These are phyloP conservation scores for Luscinia luscinia DNA, from an alignment of 2,797 vertebrate genomes.

Conservation along the genomic window DNA sequence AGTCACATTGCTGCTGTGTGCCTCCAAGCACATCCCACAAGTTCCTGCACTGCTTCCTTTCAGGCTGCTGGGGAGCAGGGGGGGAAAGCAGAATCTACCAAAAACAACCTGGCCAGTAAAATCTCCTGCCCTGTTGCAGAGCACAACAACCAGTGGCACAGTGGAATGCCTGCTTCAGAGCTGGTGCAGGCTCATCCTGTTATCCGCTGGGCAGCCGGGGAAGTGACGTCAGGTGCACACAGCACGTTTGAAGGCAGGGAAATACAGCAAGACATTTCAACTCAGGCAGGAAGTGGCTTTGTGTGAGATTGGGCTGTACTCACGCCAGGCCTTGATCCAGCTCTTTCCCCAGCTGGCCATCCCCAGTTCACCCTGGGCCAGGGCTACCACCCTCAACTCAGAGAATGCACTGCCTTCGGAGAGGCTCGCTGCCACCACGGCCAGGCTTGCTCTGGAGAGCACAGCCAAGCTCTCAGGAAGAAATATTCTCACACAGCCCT, in stretches of 20 bases:
- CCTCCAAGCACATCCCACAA: constrained; percentile 32
- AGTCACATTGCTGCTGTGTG: constrained; percentile 72
- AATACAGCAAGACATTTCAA: neutral
- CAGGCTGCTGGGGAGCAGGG: neutral
- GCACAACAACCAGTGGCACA: constrained; percentile 3
- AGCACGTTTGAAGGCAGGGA: constrained; percentile 49
- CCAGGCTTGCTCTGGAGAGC: neutral
- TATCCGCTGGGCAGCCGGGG: neutral
- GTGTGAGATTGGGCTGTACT: constrained; percentile 6
- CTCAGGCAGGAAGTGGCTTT: constrained; percentile 59
- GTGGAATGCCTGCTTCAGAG: constrained; percentile 59
- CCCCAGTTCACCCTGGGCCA: neutral
- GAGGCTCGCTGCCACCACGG: accelerated
- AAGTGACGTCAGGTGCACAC: constrained; percentile 50
- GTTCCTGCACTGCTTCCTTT: constrained; percentile 37
- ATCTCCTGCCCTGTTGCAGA: neutral
- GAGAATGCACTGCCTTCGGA: accelerated
- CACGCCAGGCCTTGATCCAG: neutral
- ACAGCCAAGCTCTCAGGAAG: neutral
- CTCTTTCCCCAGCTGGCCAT: neutral
- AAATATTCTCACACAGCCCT: neutral
- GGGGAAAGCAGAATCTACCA: neutral
- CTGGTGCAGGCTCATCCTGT: constrained; percentile 67
- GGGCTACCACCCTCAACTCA: neutral
- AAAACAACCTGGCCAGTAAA: neutral